Conservation (phyloP, 2,888 invertebrate species). For the Buathra laborator region DNA sequence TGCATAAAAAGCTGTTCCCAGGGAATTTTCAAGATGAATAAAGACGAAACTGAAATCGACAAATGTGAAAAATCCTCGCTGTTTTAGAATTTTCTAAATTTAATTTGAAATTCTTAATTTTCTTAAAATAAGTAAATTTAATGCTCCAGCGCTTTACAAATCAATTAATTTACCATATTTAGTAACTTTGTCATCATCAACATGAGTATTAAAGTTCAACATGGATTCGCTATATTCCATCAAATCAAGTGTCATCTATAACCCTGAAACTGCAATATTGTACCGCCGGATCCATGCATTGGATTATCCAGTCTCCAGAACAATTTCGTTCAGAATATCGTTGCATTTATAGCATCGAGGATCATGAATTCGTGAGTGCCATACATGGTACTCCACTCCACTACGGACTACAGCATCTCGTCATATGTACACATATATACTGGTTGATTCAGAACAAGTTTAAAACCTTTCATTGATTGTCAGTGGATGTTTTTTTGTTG, state of each 20-base stretch:
- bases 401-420: neutral
- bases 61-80: too few species aligned
- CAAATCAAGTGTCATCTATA: conserved; percentile 1
- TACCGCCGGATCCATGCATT: neutral
- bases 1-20: too few species aligned
- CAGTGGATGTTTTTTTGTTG: too few species aligned
- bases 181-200: neutral
- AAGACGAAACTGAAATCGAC: too few species aligned
- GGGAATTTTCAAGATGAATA: too few species aligned
- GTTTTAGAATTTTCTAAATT: too few species aligned
- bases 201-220: neutral
- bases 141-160: too few species aligned
- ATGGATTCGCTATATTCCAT: neutral
- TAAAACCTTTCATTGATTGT: too few species aligned
- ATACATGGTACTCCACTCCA: neutral
- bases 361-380: conserved; percentile 36
- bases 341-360: conserved; percentile 37
- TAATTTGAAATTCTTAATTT: too few species aligned
- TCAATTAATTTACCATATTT: too few species aligned
- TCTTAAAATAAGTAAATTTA: too few species aligned
- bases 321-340: conserved; percentile 40
- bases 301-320: neutral
- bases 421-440: neutral
- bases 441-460: too few species aligned
- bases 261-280: neutral